Evolutionary conservation across 1,140 invertebrate genomes (phyloP).

Genomic region (Radopholus similis): DNA sequence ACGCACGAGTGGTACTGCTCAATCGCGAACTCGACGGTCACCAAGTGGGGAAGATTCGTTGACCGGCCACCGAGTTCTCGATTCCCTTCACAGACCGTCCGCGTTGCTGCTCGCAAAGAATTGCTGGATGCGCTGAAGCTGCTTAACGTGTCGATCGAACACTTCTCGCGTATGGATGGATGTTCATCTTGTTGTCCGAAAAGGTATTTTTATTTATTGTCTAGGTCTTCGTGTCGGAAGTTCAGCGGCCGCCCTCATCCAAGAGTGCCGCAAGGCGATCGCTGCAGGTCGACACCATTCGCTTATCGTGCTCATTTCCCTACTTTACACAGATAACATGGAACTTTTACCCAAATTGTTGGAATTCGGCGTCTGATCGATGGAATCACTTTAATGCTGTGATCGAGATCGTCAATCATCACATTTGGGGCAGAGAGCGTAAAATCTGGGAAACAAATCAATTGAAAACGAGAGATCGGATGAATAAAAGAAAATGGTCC

Average conservation of each 20-base stretch:
- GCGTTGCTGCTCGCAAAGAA: conserved; percentile 26
- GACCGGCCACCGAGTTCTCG: not conserved
- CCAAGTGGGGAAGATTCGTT: not conserved
- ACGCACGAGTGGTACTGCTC: conserved; percentile 37
- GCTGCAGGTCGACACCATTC: no score
- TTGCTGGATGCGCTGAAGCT: conserved; percentile 28
- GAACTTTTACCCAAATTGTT: conserved; percentile 27
- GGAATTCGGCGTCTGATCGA: conserved; percentile 22
- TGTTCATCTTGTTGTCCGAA: conserved; percentile 14
- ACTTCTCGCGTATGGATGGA: conserved; percentile 40
- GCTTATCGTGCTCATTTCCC: no score
- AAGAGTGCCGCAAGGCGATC: conserved; percentile 36
- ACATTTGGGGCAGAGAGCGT: not conserved
- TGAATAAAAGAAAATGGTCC: no score
- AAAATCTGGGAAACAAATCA: no score
- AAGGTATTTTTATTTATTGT: conserved; percentile 23
- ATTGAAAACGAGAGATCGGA: no score
- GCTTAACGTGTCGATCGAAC: conserved; percentile 37
- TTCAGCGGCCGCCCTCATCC: conserved; percentile 20
- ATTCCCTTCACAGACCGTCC: conserved; percentile 7
- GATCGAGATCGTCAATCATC: not conserved
- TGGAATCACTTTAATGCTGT: not conserved
- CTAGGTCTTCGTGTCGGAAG: conserved; percentile 31
- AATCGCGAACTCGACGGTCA: conserved; percentile 38
- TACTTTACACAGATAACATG: conserved; percentile 37